A percentile compares a stretch with the other conserved stretches of the same genome.
Evolutionary conservation across 2,797 vertebrate species (phyloP).

Genomic region (Cuniculus paca): DNA sequence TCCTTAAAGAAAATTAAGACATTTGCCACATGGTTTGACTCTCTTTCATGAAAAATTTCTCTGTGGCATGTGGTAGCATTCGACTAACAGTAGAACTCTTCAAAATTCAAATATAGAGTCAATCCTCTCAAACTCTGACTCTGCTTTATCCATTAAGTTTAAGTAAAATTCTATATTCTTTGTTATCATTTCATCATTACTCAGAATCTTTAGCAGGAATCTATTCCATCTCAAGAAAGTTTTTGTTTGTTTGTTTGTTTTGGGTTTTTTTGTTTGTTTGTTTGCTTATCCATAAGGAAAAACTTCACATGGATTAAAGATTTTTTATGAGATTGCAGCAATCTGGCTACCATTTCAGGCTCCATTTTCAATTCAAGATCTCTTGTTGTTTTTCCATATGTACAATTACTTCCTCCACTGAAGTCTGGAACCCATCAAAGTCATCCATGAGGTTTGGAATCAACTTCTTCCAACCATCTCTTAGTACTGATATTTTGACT

Average conservation of each 20-base stretch:
- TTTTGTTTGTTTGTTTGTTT: not conserved
- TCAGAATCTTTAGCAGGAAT: not conserved
- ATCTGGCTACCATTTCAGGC: no score
- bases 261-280: not conserved
- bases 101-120: not conserved
- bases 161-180: not conserved
- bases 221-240: not conserved
- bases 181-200: not conserved
- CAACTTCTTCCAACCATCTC: not conserved
- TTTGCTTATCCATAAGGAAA: not conserved
- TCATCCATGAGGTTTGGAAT: not conserved
- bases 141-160: not conserved
- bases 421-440: not conserved
- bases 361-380: not conserved
- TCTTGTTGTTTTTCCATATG: not conserved
- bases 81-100: not conserved
- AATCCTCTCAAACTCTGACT: not conserved
- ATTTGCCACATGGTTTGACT: not conserved
- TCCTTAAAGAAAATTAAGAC: not conserved
- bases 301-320: not conserved
- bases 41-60: not conserved
- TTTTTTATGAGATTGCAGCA: no score
- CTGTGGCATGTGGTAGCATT: not conserved
- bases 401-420: not conserved
- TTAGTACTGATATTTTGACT: not conserved